A percentile compares a stretch with the other conserved stretches of the same genome.
phyloP scores from a whole-genome alignment of 2,113 vertebrate genomes.

The Hyperopisus bebe region DNA sequence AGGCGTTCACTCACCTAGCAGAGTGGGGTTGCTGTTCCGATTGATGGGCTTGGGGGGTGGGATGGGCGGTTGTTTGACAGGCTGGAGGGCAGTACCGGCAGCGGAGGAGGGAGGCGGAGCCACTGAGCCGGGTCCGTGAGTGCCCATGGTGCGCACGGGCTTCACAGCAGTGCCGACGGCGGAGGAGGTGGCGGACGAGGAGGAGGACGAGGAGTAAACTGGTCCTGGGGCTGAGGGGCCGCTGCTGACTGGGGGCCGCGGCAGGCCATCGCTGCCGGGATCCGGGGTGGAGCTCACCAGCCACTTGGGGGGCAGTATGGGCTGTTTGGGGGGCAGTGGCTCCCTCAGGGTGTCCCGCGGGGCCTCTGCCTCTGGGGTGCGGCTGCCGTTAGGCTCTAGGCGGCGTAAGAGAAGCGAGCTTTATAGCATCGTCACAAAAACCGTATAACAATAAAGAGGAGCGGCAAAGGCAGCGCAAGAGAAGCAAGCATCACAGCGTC shows the following conservation, averaged over 20 bases:
- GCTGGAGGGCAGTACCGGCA: conserved; percentile 40
- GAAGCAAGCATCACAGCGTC: neutral
- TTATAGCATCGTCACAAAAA: neutral
- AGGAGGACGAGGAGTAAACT: conserved; percentile 51
- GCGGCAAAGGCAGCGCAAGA: neutral
- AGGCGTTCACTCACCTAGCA: conserved; percentile 72
- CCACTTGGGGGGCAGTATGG: conserved; percentile 81
- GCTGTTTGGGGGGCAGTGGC: conserved; percentile 66
- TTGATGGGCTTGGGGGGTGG: conserved; percentile 91
- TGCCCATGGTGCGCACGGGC: conserved; percentile 64
- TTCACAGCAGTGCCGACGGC: conserved; percentile 35
- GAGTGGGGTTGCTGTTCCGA: conserved; percentile 72
- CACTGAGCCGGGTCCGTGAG: conserved; percentile 54
- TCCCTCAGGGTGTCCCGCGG: conserved; percentile 65
- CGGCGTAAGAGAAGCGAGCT: neutral
- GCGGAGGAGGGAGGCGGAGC: conserved; percentile 44
- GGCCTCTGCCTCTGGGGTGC: conserved; percentile 62
- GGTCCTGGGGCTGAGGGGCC: conserved; percentile 33
- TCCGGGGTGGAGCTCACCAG: conserved; percentile 69
- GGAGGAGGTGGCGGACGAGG: conserved; percentile 32
- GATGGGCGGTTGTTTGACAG: conserved; percentile 79
- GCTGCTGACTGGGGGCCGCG: conserved; percentile 50
- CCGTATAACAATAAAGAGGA: neutral
- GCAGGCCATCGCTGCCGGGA: conserved; percentile 51
- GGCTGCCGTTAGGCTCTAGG: conserved; percentile 69